Conservation (phyloP, 2,888 invertebrate species). For the Matsumyia berberina region DNA sequence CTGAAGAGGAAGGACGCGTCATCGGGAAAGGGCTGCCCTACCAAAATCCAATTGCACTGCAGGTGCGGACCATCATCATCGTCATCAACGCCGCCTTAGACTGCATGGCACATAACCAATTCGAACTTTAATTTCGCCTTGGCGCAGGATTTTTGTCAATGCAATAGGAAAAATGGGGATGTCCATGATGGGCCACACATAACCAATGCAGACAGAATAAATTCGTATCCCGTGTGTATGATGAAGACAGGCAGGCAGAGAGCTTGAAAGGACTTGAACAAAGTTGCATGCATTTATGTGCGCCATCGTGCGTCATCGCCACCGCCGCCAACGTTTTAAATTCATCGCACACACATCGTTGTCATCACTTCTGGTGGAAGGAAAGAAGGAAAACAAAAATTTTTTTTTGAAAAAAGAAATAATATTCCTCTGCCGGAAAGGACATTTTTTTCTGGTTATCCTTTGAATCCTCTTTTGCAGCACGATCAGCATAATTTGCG, state of each 20-base stretch:
- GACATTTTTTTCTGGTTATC: slow-evolving; percentile 61
- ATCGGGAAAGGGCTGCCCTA: neutral
- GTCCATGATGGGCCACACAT: slow-evolving; percentile 2
- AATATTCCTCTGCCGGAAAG: slow-evolving; percentile 66
- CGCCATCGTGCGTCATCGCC: too few species aligned
- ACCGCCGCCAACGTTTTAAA: slow-evolving; percentile 44
- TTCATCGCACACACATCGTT: slow-evolving; percentile 72
- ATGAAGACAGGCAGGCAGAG: slow-evolving; percentile 28
- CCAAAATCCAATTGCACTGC: slow-evolving; percentile 70
- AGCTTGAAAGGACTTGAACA: slow-evolving; percentile 58
- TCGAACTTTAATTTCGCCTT: slow-evolving; percentile 66
- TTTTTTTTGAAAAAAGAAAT: slow-evolving; percentile 57
- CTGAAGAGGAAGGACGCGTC: slow-evolving; percentile 58
- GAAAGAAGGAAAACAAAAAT: slow-evolving; percentile 11
- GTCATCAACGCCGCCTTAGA: slow-evolving; percentile 13
- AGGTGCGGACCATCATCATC: slow-evolving; percentile 65
- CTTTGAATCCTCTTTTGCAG: slow-evolving; percentile 57
- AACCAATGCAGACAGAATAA: slow-evolving; percentile 71
- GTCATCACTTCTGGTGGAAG: slow-evolving; percentile 54
- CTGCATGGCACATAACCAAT: slow-evolving; percentile 51
- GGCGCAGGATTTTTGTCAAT: slow-evolving; percentile 46
- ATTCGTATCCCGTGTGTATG: slow-evolving; percentile 46
- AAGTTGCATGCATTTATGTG: slow-evolving; percentile 64
- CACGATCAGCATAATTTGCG: slow-evolving; percentile 76
- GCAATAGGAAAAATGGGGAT: neutral